Base-by-base conservation (phyloP, 2,797 vertebrate genomes). In the Sarcophilus harrisii region DNA sequence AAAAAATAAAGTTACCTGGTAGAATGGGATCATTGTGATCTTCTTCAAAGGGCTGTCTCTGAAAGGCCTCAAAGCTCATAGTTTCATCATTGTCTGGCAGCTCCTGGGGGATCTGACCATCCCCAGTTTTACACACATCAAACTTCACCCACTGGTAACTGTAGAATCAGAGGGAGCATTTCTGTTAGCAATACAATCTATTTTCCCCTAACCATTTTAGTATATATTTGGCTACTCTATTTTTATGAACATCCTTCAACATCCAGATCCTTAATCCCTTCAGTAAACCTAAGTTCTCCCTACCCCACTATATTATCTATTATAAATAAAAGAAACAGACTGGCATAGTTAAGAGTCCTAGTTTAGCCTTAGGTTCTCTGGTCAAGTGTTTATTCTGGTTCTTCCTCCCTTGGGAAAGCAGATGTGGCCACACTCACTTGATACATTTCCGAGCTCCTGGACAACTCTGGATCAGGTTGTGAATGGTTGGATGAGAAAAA, bases 121-220 rank as follows among this genome's bases (percentile, higher is more conserved):
- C 99, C 0, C 99, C 98, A 0, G 98, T 97, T 49, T 99, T 99
- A 98, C 99, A 99, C 30, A 99, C 99, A 52, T 99, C 99, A 94
- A 99, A 99, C 81, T 99, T 99, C 92, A 99, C 98, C 99, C 99
- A 99, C 58, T 99, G 99, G 97, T 99, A 99, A 98, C 99, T 99
- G 91, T 32, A 93, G 57, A 92, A 93, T 38, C 94, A 95, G 94
- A 96, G 91, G 73, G 49, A 94, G 92, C 18, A 30, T 93, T 89
- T 87, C 27, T 28, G 6, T 94, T 57, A 94, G 24, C 52, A 89
- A 94, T 6, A 60, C 13, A 92, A 92, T 55, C 73, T 4, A 27
- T 10, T 54, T 45, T 49, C 58, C 54, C 91, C 45, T 90, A 94
- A 91, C 38, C 38, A 87, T 81, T 45, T 81, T 45, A 73, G 6